Conservation (phyloP, 2,888 invertebrate species). For the Xiphydria camelus region DNA sequence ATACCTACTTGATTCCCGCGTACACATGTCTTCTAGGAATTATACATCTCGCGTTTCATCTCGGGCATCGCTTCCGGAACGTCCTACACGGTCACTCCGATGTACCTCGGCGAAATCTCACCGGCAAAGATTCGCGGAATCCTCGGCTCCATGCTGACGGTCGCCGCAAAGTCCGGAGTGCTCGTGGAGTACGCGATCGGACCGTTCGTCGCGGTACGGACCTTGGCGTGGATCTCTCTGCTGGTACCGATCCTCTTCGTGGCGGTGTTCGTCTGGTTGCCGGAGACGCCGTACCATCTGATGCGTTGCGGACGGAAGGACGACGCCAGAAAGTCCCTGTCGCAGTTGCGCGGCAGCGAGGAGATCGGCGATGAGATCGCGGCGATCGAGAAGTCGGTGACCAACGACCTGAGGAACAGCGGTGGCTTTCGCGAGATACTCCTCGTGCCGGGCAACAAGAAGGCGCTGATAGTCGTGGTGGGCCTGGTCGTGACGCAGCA, state of each 20-base stretch:
- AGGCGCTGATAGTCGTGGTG: constrained; percentile 4
- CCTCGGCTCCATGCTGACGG: constrained; percentile 18
- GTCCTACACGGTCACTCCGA: constrained; percentile 9
- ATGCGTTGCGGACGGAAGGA: constrained; percentile 17
- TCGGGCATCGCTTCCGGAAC: constrained; percentile 18
- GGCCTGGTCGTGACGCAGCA: constrained; percentile 8
- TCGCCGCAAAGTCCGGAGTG: constrained; percentile 19
- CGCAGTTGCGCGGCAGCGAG: constrained; percentile 18
- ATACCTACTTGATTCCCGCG: no score
- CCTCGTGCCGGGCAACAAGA: constrained; percentile 7
- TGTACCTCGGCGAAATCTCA: constrained; percentile 26
- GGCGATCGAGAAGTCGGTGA: constrained; percentile 23
- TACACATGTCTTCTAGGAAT: no score
- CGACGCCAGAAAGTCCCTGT: constrained; percentile 13
- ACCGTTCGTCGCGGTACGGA: constrained; percentile 24
- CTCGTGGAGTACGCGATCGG: constrained; percentile 17
- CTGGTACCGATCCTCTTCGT: constrained; percentile 15
- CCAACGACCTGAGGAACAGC: constrained; percentile 19
- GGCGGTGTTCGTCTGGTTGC: constrained; percentile 12
- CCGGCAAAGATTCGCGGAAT: constrained; percentile 23
- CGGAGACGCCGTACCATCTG: constrained; percentile 29
- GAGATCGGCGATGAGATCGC: constrained; percentile 18
- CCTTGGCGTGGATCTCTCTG: constrained; percentile 16
- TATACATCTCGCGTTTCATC: constrained; percentile 22
- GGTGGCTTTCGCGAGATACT: constrained; percentile 19